Base-by-base conservation (phyloP, 2,797 vertebrate genomes). In the Phaenicophaeus curvirostris region DNA sequence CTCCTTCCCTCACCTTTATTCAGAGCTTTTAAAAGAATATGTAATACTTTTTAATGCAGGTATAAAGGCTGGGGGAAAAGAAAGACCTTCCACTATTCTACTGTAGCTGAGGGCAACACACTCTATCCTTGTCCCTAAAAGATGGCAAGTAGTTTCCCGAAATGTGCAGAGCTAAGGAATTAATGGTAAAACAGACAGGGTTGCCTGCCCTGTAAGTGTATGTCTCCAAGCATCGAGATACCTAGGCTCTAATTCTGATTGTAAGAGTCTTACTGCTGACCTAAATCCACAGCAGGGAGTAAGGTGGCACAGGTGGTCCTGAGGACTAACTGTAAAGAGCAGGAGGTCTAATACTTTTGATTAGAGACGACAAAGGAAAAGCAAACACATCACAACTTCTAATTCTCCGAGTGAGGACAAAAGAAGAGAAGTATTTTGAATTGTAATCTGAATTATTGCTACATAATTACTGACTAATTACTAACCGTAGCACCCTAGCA, bases 1-100 rank as follows among this genome's bases (percentile, higher is more conserved):
- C 31, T 91, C 57, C 51, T 37, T 77, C n/a, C 18, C 50, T 63
- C 33, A 73, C 42, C 42, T 89, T 57, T 88, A 72, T 94, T 95
- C n/a, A 55, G 27, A 17, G 31, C 39, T 88, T 61, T 58, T 39
- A 62, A 75, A 75, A 68, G 46, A 90, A 62, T 21, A 54, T 0
- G 0, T 30, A 62, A 65, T 57, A 41, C 15, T 66, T 90, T 76
- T n/a, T 33, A 75, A 68, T 30, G 51, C 18, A 58, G 51, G 17
- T 80, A 75, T 35, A 81, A 66, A 41, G 51, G 7, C 37, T 66
- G 48, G 55, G n/a, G 35, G 33, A 65, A 87, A 42, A 62, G 27
- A 80, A 20, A 68, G 11, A 31, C 8, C 4, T 9, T 27, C 11
- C 15, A 9, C 7, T 42, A 7, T 5, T 28, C 1, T 1, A 5